Evolutionary conservation across 2,888 invertebrate genomes (phyloP), one percentile per base, ranked within the genome.

Genomic region (Cosmopolites sordidus): DNA sequence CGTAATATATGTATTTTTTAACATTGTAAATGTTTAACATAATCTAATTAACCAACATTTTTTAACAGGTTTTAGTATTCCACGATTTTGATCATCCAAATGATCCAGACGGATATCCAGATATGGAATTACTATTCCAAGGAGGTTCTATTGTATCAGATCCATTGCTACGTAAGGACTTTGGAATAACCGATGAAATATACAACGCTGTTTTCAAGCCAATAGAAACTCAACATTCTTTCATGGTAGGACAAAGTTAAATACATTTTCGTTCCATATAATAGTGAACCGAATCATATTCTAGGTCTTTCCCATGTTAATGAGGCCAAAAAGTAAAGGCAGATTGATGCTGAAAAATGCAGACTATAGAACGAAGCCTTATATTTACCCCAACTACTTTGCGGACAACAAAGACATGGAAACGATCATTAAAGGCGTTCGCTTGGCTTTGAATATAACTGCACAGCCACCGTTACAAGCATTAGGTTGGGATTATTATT

Each of bases 141-240:
- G 80, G 79, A 0, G 85, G 83, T 1, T 84, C 84, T 1, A 68
- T 86, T 9, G 75, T 79, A 27, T 78, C 83, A 0, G 86, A 86
- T 58, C 58, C 63, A 0, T 51, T 69, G 1, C 57, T 75, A 2
- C 66, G 76, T 58, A 67, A 74, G 67, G 70, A 72, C 61, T 73
- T 80, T 65, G 77, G 77, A 1, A 72, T 79, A 5, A 69, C 69
- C 0, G 68, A 73, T n/a, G 62, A 69, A 2, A 62, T 73, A 8
- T 73, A 66, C 62, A 58, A 73, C 2, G 58, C 61, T 1, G 68
- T 73, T 1, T 76, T 65, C 58, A 65, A 66, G 44, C 67, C 69
- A 1, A 69, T 79, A 2, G 65, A 70, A 50, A 59, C 66, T 9
- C 52, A 55, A 40, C 72, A 78, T 51, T 67, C 75, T 0, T 80